Evolutionary conservation across 2,113 vertebrate species (phyloP), one percentile per base, ranked within the genome.

Genomic region (Larimichthys crocea): DNA sequence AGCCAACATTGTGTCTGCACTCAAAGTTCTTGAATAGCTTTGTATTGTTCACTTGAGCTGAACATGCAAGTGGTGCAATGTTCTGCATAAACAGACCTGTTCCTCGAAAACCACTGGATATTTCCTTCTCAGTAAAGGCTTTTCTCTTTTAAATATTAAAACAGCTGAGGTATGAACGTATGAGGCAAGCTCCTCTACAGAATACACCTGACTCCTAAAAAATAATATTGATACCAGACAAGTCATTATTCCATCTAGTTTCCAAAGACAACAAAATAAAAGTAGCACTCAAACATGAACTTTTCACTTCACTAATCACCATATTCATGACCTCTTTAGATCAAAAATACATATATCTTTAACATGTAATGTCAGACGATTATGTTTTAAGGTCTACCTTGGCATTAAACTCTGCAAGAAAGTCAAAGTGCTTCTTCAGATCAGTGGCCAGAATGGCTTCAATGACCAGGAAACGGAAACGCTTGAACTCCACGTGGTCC

Each of bases 351-450:
- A 31, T 10, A 31, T 31, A 0, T 57, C 50, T 44, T 70, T 7
- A 46, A 16, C 26, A 48, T 44, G 31, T 14, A 20, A 64, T 68
- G 31, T 48, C 50, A 62, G 74, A 53, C 4, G 24, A 10, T 44
- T 17, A 8, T 29, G 9, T 59, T 44, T 74, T 53, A 3, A 53
- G 10, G 80, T 20, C 89, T 95, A 99, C 98, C 97, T 99, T 99
- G 84, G 97, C 95, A 10, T 99, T 99, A 89, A 99, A 98, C 86
- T 96, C 98, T 46, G 98, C 97, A 11, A 99, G 94, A 9, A 99
- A 99, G 92, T 99, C 98, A 57, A 99, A 99, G 93, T 99, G 98
- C 91, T 99, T 99, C 94, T 99, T 99, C 65, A 99, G 94, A 88
- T 99, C 98, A 0, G 98, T 99, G 83, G 98, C 98, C 83, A 99